Base-by-base conservation (phyloP, 2,113 vertebrate genomes). In the Ginglymostoma cirratum region DNA sequence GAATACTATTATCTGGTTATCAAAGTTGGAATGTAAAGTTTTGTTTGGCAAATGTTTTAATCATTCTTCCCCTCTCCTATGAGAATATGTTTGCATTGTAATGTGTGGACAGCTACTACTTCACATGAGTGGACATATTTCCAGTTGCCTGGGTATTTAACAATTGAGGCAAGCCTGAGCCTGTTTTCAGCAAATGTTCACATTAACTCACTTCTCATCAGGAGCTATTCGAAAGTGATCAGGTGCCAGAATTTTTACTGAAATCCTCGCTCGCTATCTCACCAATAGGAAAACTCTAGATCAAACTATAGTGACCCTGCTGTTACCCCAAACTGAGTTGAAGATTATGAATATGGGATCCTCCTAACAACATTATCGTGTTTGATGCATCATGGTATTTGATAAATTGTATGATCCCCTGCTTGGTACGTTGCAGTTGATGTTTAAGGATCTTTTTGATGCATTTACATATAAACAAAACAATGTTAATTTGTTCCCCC, bases 71-170 rank as follows among this genome's bases (percentile, higher is more conserved):
- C 6, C 61, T 38, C 61, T 67, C 21, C 61, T 92, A 19, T 61
- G n/a, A 23, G 55, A 92, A 17, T 66, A 65, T 90, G 48, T 48
- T 89, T 61, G 14, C 61, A 38, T 66, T 34, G 5, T 30, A n/a
- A 55, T 30, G 1, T 21, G 52, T 61, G 34, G 61, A 6, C 89
- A 93, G 61, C 65, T 66, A 65, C 34, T 38, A 66, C 34, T 66
- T 93, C 61, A 93, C 34, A 27, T 92, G 55, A n/a, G 30, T 7
- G 7, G 55, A 38, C 89, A 66, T 38, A 19, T 61, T 80, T 38
- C 34, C 38, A 61, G 27, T 89, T 93, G 89, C 21, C 89, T 93
- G 61, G 34, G n/a, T 38, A 65, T 93, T 92, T 93, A 93, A 93
- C 89, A 66, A 67, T 93, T 19, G 61, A n/a, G 89, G 7, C 61